Base-by-base conservation (phyloP, 1,140 invertebrate genomes). In the Brachionus angularis region DNA sequence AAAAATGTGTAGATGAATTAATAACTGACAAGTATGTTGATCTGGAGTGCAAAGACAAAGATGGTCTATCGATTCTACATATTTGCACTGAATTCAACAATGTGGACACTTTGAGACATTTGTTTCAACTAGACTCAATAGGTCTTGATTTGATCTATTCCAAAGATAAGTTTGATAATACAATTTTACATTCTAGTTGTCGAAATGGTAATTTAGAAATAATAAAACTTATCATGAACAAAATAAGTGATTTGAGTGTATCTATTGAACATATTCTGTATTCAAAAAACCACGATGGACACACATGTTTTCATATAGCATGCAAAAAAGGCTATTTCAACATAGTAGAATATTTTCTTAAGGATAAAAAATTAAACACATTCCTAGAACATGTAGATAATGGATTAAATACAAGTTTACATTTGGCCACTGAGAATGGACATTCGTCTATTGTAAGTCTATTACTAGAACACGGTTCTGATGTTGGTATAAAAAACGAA, bases 271-370 rank as follows among this genome's bases (percentile, higher is more conserved):
- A 27, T 1, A 16, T 67, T 44, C 62, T 67, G 21, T 67, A 33
- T 50, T 18, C 42, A 12, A 46, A 50, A 50, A 67, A 67, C 25
- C 16, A 67, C 23, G 18, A 25, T 34, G 62, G 62, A 23, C 62
- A 47, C 8, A 67, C 62, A 25, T 67, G 62, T 34, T 67, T 67
- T 36, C 62, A 67, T 31, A 50, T 47, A 47, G 62, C 62, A 23
- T 67, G 62, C 31, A 67, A 23, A 16, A 47, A 47, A 50, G 62
- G 62, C 42, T 50, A 67, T 23, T 46, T 33, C 31, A 67, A 50
- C 29, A 46, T 67, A 46, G 42, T 67, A 12, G 62, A 67, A 36
- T 67, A 71, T 36, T 71, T 71, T 39, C 21, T 71, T 10, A 71
- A 53, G 36, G 67, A 71, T 23, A 50, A 44, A 42, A 71, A 52